A percentile compares a stretch with the other conserved stretches of the same genome.
Evolutionary conservation across 2,888 invertebrate species (phyloP).

Genomic region (Eupithecia abbreviata): DNA sequence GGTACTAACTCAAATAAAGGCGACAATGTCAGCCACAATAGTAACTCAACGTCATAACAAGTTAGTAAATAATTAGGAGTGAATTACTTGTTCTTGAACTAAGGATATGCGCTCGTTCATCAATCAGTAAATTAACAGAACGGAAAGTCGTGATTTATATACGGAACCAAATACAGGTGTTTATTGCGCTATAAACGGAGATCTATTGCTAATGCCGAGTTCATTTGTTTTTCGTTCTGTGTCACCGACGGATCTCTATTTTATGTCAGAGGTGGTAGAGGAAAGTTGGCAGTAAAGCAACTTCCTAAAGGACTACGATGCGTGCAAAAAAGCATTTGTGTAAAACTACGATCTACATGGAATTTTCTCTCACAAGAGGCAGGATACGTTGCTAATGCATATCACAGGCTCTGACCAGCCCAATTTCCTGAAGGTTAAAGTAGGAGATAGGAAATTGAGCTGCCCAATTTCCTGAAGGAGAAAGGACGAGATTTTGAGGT

Average conservation of each 20-base stretch:
- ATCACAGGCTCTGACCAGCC: neutral
- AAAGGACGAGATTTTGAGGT: neutral
- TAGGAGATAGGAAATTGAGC: too few species aligned
- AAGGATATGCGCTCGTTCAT: conserved; percentile 10
- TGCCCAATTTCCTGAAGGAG: neutral
- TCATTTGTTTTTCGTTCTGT: conserved; percentile 35
- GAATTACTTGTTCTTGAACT: conserved; percentile 27
- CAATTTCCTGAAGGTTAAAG: too few species aligned
- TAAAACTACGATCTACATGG: too few species aligned
- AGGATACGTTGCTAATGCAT: too few species aligned
- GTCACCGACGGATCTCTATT: conserved; percentile 19
- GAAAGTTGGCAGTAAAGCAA: neutral
- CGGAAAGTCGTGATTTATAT: conserved; percentile 33
- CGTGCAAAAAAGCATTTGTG: neutral
- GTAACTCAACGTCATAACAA: conserved; percentile 11
- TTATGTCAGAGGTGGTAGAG: conserved; percentile 8
- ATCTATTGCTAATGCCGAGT: conserved; percentile 33
- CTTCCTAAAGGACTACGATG: neutral
- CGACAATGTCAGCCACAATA: conserved; percentile 8
- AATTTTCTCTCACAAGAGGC: too few species aligned
- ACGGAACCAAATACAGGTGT: conserved; percentile 41
- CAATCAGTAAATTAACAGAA: conserved; percentile 29
- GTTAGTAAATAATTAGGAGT: conserved; percentile 12
- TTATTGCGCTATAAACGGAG: conserved; percentile 44
- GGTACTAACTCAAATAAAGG: neutral